These are phyloP conservation scores for Spilarctia lutea DNA, from an alignment of 2,888 invertebrate species.

Conservation along the genomic window DNA sequence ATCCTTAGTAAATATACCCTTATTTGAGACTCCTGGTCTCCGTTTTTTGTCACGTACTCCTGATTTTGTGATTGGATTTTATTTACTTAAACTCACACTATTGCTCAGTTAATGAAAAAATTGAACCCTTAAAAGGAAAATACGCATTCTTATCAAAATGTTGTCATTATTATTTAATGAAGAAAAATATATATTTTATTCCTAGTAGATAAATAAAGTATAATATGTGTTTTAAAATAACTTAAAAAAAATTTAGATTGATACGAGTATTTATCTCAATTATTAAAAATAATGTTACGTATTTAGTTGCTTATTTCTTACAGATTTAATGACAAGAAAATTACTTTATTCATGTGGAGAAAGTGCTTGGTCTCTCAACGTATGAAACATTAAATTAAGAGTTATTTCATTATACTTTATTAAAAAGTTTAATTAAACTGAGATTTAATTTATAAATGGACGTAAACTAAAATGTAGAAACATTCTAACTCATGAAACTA, in stretches of 20 bases:
- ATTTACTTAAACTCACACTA: constrained; percentile 42
- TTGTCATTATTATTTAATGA: not conserved
- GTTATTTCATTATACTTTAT: too few species aligned
- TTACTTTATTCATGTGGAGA: too few species aligned
- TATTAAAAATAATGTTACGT: too few species aligned
- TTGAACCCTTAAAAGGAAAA: not conserved
- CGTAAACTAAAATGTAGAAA: not conserved
- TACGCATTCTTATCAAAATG: not conserved
- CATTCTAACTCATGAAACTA: not conserved
- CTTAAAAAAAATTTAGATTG: too few species aligned
- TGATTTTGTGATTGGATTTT: constrained; percentile 38
- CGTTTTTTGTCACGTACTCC: constrained; percentile 37
- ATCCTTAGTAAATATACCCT: constrained; percentile 53
- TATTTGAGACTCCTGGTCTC: constrained; percentile 35
- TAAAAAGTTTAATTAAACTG: too few species aligned
- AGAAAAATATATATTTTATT: not conserved
- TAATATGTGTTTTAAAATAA: too few species aligned
- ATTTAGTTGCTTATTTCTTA: too few species aligned
- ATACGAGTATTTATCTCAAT: too few species aligned
- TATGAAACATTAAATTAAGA: not conserved
- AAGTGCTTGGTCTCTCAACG: not conserved
- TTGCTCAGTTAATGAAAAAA: not conserved
- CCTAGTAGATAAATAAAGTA: not conserved
- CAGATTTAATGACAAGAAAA: too few species aligned
- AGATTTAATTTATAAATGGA: too few species aligned